These are phyloP conservation scores for Aphodius sticticus DNA, from an alignment of 2,888 invertebrate genomes.

Conservation along the genomic window DNA sequence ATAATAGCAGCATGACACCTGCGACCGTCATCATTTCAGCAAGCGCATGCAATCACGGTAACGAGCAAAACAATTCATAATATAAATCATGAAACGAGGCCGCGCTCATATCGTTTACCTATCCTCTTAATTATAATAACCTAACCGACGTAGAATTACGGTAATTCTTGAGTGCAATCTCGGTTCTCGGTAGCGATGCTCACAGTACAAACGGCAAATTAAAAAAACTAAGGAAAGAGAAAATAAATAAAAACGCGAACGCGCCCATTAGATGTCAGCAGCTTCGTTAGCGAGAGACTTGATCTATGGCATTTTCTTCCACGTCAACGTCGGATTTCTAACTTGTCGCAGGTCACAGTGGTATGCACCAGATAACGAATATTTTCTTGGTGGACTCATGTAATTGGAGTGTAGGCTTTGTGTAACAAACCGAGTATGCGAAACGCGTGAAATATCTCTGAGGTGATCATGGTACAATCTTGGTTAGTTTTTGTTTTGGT, in stretches of 20 bases:
- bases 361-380: background rate
- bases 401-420: background rate
- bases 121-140: background rate
- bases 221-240: background rate
- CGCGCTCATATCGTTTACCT: background rate
- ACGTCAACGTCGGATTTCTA: background rate
- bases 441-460: background rate
- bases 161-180: background rate
- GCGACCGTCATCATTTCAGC: background rate
- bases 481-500: background rate
- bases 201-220: background rate
- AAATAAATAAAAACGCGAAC: background rate
- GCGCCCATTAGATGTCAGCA: background rate
- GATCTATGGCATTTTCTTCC: background rate
- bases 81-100: background rate
- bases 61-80: slow-evolving; percentile 4
- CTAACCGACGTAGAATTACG: background rate
- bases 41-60: background rate
- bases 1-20: too few species aligned
- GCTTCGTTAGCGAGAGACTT: background rate
- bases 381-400: background rate
- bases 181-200: background rate
- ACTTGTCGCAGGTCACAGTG: background rate
- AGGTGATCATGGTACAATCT: background rate
- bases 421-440: background rate